Evolutionary conservation across 2,113 vertebrate species (phyloP), one percentile per base, ranked within the genome.

Genomic region (Dendropsophus ebraccatus): DNA sequence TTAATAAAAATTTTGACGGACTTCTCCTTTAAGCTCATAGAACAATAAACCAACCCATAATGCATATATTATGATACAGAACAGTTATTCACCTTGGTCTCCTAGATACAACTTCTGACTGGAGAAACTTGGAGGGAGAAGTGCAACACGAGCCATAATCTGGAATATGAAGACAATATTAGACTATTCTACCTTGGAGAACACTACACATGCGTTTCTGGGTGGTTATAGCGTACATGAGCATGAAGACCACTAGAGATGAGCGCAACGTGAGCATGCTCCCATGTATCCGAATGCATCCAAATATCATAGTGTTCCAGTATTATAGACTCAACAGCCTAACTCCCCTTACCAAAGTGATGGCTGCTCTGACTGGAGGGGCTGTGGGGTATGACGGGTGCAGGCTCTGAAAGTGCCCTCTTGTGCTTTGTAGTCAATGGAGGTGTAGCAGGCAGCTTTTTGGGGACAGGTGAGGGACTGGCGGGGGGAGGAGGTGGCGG

Each of bases 381-480:
- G 56, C 92, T 92, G 84, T 88, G 88, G 0, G 84, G 92, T 12
- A 92, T 87, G 49, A 87, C 89, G 21, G 91, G 89, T 0, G 65
- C 62, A 1, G 91, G 92, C 84, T 94, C 92, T 0, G 91, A 94
- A 21, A 92, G 90, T 12, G 90, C 91, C 16, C 88, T 85, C 87
- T 93, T 94, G 89, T 94, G 92, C 17, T 91, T 91, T 60, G 90
- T 90, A 77, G 81, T 89, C 11, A 90, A 82, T 28, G 90, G 87
- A 77, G 88, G 93, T 73, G 88, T 92, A 49, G 86, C 77, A 81
- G 83, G 81, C 62, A 84, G 87, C 58, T 91, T 90, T 45, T 81
- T 88, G 87, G 83, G 74, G 67, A 81, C 84, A 65, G 76, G 50
- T 0, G 89, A 86, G 0, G 49, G 89, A 74, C 85, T 91, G 58